Percentiles rank a stretch among this genome's conserved stretches.
Conservation (phyloP, 30 jellyfish, hydroid and myxozoan species). For the Aurelia aurita region DNA sequence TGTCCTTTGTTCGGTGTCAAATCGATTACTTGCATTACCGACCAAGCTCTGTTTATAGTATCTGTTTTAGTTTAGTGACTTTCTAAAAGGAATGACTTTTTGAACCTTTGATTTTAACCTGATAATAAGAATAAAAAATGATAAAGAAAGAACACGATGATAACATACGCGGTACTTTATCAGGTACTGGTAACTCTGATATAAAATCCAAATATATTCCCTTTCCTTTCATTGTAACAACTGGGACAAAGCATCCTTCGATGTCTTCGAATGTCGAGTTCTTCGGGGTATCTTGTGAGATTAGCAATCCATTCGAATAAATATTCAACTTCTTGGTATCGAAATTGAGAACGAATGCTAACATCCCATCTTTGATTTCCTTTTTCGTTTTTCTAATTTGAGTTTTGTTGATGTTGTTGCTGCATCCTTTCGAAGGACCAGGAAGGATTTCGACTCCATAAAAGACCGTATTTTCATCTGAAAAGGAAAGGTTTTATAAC, state of each 20-base stretch:
- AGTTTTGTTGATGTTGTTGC: not conserved
- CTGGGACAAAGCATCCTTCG: slow-evolving; percentile 33
- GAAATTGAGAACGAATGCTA: slow-evolving; percentile 46
- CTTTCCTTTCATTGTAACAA: slow-evolving; percentile 23
- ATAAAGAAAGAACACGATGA: not conserved
- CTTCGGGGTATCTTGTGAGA: not conserved
- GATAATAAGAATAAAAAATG: not conserved
- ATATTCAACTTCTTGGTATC: slow-evolving; percentile 15
- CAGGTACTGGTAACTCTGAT: slow-evolving; percentile 35
- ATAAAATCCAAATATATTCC: slow-evolving; percentile 38
- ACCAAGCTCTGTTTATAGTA: too few species aligned
- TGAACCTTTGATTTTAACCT: too few species aligned
- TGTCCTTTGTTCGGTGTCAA: too few species aligned
- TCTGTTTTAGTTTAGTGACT: not conserved
- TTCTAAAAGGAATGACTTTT: not conserved
- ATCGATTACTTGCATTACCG: too few species aligned
- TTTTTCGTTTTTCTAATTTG: not conserved
- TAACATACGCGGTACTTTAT: slow-evolving; percentile 31
- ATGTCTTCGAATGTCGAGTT: slow-evolving; percentile 27
- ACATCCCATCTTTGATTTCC: slow-evolving; percentile 33
- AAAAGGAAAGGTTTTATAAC: not conserved
- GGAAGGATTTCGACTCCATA: not conserved
- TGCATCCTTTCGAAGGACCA: not conserved
- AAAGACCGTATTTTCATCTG: not conserved
- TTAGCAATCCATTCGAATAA: slow-evolving; percentile 46